phyloP scores from a whole-genome alignment of 2,113 vertebrate genomes.

The Heliornis fulica region DNA sequence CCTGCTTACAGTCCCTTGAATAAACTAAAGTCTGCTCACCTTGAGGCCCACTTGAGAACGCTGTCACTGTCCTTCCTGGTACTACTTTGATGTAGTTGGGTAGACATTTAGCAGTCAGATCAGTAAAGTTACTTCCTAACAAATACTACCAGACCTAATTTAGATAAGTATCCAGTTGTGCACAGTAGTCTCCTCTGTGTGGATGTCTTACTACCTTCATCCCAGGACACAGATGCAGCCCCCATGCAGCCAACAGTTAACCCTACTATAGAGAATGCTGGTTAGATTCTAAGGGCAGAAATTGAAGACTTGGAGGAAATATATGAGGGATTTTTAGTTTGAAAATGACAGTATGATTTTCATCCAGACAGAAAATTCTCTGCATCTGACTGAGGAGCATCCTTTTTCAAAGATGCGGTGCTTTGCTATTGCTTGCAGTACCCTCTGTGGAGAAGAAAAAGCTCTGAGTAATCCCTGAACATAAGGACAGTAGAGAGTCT shows the following conservation, averaged over 20 bases:
- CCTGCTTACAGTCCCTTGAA: not conserved
- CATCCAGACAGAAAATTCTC: not conserved
- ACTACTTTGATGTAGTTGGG: not conserved
- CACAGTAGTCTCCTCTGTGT: not conserved
- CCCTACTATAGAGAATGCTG: not conserved
- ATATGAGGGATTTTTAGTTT: not conserved
- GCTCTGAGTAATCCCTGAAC: not conserved
- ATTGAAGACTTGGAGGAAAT: not conserved
- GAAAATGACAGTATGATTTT: not conserved
- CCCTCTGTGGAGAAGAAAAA: not conserved
- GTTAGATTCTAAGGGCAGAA: not conserved
- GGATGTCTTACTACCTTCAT: not conserved
- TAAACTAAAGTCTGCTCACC: not conserved
- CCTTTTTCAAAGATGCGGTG: not conserved
- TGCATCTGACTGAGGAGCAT: not conserved
- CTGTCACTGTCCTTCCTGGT: not conserved
- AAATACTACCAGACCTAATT: not conserved
- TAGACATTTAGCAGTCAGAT: not conserved
- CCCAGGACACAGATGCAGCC: not conserved
- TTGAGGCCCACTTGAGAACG: not conserved
- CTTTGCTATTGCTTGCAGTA: not conserved
- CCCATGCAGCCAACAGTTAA: not conserved
- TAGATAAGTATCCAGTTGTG: not conserved
- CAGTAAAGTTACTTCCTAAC: not conserved
- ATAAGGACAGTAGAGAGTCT: not conserved